These are phyloP conservation scores for Pogona vitticeps DNA, from an alignment of 2,113 vertebrate species.

Conservation along the genomic window DNA sequence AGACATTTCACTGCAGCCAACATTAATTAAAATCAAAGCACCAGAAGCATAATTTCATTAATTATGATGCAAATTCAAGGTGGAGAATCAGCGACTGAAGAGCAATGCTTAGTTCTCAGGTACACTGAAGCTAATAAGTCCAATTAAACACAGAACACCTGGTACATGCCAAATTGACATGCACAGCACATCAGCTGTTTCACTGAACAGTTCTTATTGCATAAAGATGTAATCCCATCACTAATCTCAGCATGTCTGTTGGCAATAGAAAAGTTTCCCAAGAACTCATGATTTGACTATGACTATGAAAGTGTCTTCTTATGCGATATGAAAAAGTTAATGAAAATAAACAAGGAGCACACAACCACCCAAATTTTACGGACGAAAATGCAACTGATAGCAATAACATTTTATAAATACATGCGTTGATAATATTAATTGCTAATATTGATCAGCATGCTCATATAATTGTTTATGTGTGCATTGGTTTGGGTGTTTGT, in stretches of 20 bases:
- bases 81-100: constrained; percentile 38
- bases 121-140: constrained; percentile 34
- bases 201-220: neutral
- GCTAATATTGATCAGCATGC: too few relatives aligned
- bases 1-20: constrained; percentile 28
- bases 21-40: constrained; percentile 52
- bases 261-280: neutral
- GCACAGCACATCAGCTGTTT: neutral
- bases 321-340: neutral
- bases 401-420: neutral
- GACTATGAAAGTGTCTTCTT: neutral
- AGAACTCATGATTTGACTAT: neutral
- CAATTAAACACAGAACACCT: neutral
- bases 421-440: too few relatives aligned
- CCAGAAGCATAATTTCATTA: constrained; percentile 49
- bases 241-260: neutral
- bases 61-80: constrained; percentile 55
- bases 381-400: neutral
- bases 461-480: too few relatives aligned
- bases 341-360: neutral
- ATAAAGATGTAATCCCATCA: neutral
- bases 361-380: neutral
- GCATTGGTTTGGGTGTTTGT: too few relatives aligned
- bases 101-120: constrained; percentile 52
- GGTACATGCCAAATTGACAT: neutral